Evolutionary conservation across 2,113 vertebrate genomes (phyloP), one percentile per base, ranked within the genome.

Genomic region (Chinchilla lanigera): DNA sequence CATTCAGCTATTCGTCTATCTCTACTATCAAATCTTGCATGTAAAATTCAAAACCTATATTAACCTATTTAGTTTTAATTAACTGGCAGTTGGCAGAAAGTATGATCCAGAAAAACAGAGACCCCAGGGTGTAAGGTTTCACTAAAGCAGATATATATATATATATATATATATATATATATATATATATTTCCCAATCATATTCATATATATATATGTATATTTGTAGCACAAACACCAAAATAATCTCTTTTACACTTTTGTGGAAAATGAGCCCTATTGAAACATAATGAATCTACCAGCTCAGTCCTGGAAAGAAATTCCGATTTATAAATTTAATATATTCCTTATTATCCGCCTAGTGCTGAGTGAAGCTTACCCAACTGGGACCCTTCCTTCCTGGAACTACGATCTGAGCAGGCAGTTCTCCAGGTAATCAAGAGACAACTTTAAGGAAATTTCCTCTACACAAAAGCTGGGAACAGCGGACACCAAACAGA

Each of bases 31-130:
- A 75, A 86, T 41, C 35, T 13, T 50, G 52, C 69, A 26, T 52
- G 65, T 73, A 86, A 67, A 83, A 89, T 91, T 86, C 52, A 91
- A 89, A 83, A 26, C 22, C 82, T 73, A 19, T 67, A 78, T 86
- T 71, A 80, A 89, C 61, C 75, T 86, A 86, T 13, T 75, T 86
- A 94, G 5, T 91, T 94, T 86, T 90, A 86, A 95, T 93, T 93
- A 95, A 94, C 35, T 80, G 8, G 35, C 19, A 93, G 14, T 69
- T 91, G 82, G 26, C 47, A 90, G 67, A 95, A 58, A 44, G 67
- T 22, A 92, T 56, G 33, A 94, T 54, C 7, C 50, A 73, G 19
- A 52, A 41, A 80, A 67, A 60, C 5, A 38, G n/a, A 30, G 22
- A 89, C 35, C 30, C 56, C 47, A 50, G 47, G 47, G 47, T 50